These are phyloP conservation scores for Strongylocentrotus purpuratus DNA, from an alignment of 35 echinoderm and acorn worm species.

Conservation along the genomic window DNA sequence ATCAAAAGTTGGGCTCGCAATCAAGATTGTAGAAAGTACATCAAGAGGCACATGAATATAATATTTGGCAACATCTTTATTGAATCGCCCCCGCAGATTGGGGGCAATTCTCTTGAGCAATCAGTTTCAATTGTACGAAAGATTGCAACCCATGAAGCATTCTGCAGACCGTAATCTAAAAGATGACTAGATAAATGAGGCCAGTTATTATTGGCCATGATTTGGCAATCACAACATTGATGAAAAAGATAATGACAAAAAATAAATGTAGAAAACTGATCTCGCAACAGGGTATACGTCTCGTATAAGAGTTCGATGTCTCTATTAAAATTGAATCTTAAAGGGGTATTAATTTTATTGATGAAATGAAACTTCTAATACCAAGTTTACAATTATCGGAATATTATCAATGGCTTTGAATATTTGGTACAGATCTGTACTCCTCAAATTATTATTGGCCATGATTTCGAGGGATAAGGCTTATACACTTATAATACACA, in stretches of 20 bases:
- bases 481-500: too few species aligned
- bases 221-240: neutral
- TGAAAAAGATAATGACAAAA: neutral
- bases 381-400: too few species aligned
- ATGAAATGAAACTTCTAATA: neutral
- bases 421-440: too few species aligned
- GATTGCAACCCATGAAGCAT: neutral
- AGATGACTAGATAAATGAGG: neutral
- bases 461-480: too few species aligned
- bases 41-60: neutral
- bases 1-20: neutral
- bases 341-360: neutral
- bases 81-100: neutral
- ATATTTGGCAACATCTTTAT: neutral
- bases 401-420: too few species aligned
- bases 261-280: neutral
- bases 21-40: neutral
- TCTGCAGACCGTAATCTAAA: neutral
- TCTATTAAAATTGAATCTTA: neutral
- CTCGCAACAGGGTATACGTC: neutral
- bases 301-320: neutral
- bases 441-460: too few species aligned
- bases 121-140: too few species aligned
- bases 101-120: neutral
- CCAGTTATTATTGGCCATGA: neutral